Evolutionary conservation across 2,797 vertebrate species (phyloP), one percentile per base, ranked within the genome.

Genomic region (Florisuga fusca): DNA sequence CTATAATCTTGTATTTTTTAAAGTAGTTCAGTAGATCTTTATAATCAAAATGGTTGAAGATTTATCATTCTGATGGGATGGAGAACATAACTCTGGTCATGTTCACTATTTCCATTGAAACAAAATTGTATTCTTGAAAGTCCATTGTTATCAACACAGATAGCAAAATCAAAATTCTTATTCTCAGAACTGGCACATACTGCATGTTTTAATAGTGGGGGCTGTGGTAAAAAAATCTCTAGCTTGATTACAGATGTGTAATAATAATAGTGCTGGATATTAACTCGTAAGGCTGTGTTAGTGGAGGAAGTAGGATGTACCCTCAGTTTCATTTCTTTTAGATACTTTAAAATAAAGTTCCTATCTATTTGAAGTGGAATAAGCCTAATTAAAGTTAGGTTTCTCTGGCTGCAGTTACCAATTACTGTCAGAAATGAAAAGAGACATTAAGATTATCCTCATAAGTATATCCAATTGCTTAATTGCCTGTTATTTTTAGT

Each of bases 401-500:
- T 90, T 95, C 31, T 76, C 57, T 85, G 36, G 6, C 34, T 64
- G 18, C 5, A 9, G 36, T 87, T 94, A 79, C 45, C 50, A 85
- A 6, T 66, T 92, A 22, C 36, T 82, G 48, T 82, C 64, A 87
- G 55, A 89, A 92, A 12, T 84, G 34, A 83, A 83, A 66, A 73
- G 45, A 79, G 33, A 59, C 15, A n/a, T 80, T 55, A 61, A 73
- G 8, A 38, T 79, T 61, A 48, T 87, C 12, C 21, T 67, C n/a
- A 34, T 36, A 75, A 84, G 18, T 87, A 66, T 80, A 66, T 81
- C 25, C 45, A 79, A 31, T 59, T 48, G 34, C 78, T 74, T 93
- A 91, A 78, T 84, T 84, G 59, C 53, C 26, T 55, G 38, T 55
- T 93, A 90, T 91, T 93, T 90, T 91, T 93, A 77, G n/a, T 78